Evolutionary conservation across 2,888 invertebrate species (phyloP), one percentile per base, ranked within the genome.

Genomic region (Labia minor): DNA sequence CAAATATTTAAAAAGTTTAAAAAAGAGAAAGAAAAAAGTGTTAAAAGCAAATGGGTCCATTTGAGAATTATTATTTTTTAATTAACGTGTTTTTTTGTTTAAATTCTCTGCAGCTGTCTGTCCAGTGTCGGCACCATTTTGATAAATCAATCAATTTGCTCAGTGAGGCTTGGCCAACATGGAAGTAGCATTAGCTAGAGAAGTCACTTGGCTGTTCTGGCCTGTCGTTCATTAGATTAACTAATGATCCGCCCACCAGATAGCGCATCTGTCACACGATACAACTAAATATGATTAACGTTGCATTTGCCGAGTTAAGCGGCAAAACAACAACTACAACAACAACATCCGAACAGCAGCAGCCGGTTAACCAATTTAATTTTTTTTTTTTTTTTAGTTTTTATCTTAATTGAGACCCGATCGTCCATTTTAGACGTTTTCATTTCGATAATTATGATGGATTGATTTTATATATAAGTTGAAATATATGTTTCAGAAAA

Each of bases 1-100:
- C n/a, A n/a, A n/a, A n/a, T n/a, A n/a, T n/a, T n/a, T n/a, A n/a
- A n/a, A n/a, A n/a, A n/a, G n/a, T n/a, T n/a, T n/a, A n/a, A n/a
- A n/a, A 33, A 11, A 33, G 33, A 33, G 33, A 33, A 33, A 33
- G 33, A 49, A 49, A 49, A 49, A 49, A 49, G 49, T 49, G 49
- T 49, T 49, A 49, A 49, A 49, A 49, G 49, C 49, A 49, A 49
- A 49, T 49, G 49, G 49, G 49, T 49, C 49, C 49, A 49, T 49
- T 49, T 49, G n/a, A 14, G 16, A 49, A 49, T 49, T 49, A 49
- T 49, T 49, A 49, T 49, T 49, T 49, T 49, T 49, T 49, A 49
- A 49, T 49, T 49, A 49, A 14, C 49, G n/a, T 16, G 4, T 49
- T 16, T 49, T n/a, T 33, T 33, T 33, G 6, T 49, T 49, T 49